Percentiles rank a stretch among this genome's conserved stretches.
phyloP scores from a whole-genome alignment of 2,888 invertebrate genomes.

The Heterodera filipjevi region DNA sequence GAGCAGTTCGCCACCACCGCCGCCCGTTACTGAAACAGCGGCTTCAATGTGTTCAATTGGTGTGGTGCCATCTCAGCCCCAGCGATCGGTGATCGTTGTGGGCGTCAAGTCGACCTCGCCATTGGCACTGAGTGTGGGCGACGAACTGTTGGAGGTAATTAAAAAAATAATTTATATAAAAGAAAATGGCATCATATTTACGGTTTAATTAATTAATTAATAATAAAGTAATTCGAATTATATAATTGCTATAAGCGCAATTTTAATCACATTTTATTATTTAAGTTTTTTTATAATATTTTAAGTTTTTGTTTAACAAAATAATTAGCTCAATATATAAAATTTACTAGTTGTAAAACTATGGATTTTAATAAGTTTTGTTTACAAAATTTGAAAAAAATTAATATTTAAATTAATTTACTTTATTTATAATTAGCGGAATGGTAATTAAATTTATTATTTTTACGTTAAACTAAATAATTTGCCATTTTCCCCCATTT shows the following conservation, averaged over 20 bases:
- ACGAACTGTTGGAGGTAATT: slow-evolving; percentile 87
- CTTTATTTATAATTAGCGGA: no score
- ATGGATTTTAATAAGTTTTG: no score
- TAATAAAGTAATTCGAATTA: background rate
- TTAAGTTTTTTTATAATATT: background rate
- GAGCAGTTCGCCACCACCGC: slow-evolving; percentile 71
- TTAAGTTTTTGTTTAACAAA: no score
- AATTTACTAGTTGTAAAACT: no score
- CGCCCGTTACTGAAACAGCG: background rate
- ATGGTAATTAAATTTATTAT: background rate
- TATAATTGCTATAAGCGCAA: background rate
- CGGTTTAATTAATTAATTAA: background rate
- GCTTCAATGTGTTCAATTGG: background rate
- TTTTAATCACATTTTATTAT: no score
- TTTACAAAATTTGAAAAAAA: no score
- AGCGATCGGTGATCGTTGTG: slow-evolving; percentile 81
- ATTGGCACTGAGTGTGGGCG: slow-evolving; percentile 80
- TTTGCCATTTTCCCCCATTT: slow-evolving; percentile 41
- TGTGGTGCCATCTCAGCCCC: background rate
- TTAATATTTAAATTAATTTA: no score
- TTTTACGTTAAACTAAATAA: background rate
- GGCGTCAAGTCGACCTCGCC: slow-evolving; percentile 88
- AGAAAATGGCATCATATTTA: background rate
- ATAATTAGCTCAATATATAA: no score
- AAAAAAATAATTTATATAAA: background rate